Evolutionary conservation across 2,797 vertebrate species (phyloP), one percentile per base, ranked within the genome.

Genomic region (Avahi laniger): DNA sequence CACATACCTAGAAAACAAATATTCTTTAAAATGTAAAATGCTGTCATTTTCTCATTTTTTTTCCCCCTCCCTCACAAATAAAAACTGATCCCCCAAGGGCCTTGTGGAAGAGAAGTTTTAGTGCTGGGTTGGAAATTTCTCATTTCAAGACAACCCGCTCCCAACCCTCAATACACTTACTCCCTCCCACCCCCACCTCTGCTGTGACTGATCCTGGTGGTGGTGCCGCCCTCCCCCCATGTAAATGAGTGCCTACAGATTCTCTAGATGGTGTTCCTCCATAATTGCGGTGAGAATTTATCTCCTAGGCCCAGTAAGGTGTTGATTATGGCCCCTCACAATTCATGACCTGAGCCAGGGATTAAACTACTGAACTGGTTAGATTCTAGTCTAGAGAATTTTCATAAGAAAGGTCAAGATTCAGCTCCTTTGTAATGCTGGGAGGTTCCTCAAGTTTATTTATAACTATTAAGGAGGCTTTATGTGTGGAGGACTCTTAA

Each of bases 1-100:
- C 57, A 18, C 5, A 20, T 69, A 89, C 50, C 63, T 92, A 91
- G 83, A 78, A 96, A 96, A 83, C 63, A 82, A 81, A 81, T 82
- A 91, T 38, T 92, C 52, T 52, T n/a, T 82, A 73, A 96, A 89
- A 76, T 38, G 65, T 79, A 41, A 89, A 87, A 72, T 92, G 35
- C n/a, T 69, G 35, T 38, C 48, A 83, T 93, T 89, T 93, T 88
- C 38, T 85, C 63, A 24, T 92, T 85, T 76, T 18, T 26, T 93
- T 83, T 48, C 69, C 35, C 70, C 69, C 35, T 65, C 69, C 28
- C 54, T 81, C 7, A 4, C 78, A 26, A 89, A 88, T 88, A 85
- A 94, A 92, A 94, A 12, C 67, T 50, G 22, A 28, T 93, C 81
- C 84, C 67, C 75, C 11, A 61, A 75, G 57, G 41, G 17, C 30